A percentile compares a stretch with the other conserved stretches of the same genome.
Evolutionary conservation across 2,888 invertebrate genomes (phyloP).

Genomic region (Dugesia japonica): DNA sequence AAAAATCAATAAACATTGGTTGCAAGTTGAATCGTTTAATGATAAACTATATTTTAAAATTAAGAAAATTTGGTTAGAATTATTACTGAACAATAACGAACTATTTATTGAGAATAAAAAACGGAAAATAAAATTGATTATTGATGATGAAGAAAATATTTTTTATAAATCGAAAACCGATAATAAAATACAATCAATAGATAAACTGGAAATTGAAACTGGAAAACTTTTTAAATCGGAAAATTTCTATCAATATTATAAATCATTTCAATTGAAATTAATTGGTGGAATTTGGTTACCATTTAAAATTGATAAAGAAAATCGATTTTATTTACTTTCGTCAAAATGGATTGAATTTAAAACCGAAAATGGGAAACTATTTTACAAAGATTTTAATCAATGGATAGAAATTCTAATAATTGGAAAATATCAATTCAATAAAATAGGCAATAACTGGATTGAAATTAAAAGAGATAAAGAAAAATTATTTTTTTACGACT

Average conservation of each 20-base stretch:
- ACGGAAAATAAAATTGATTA: not conserved
- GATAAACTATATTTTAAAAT: not conserved
- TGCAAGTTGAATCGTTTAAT: not conserved
- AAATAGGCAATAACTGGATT: not conserved
- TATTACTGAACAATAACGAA: not conserved
- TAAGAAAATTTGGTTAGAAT: not conserved
- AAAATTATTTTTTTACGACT: not conserved
- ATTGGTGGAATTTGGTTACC: not conserved
- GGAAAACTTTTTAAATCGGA: not conserved
- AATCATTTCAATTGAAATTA: not conserved
- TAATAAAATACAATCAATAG: not conserved
- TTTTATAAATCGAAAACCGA: not conserved
- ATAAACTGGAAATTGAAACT: not conserved
- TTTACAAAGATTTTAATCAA: not conserved
- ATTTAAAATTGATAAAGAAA: not conserved
- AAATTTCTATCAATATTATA: not conserved
- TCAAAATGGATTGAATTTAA: not conserved
- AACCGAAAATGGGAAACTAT: not conserved
- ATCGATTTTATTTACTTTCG: not conserved
- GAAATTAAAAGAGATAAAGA: not conserved
- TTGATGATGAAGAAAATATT: not conserved
- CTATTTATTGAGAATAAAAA: not conserved
- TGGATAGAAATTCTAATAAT: not conserved
- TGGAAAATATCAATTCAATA: not conserved
- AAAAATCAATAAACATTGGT: not conserved